These are phyloP conservation scores for Drosophila suboccidentalis DNA, from an alignment of 2,888 invertebrate genomes.

Conservation along the genomic window DNA sequence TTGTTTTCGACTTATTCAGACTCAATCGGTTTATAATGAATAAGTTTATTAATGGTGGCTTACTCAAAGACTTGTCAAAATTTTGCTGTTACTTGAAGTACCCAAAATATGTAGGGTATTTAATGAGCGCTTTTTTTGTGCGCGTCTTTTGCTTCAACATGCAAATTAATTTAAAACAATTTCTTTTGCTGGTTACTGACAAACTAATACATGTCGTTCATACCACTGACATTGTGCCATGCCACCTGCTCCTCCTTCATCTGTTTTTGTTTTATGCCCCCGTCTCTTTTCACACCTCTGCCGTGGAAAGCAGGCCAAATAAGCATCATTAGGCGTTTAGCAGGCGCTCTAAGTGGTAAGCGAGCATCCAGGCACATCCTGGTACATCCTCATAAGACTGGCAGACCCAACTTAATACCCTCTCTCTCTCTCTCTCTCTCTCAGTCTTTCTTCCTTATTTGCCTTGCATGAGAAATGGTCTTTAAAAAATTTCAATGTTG, in stretches of 20 bases:
- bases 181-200: constrained; percentile 54
- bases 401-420: constrained; percentile 13
- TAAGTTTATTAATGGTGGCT: background rate
- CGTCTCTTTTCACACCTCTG: background rate
- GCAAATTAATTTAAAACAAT: constrained; percentile 76
- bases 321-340: constrained; percentile 76
- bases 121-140: constrained; percentile 29
- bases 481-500: constrained; percentile 57
- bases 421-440: background rate
- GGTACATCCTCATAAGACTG: constrained; percentile 7
- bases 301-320: constrained; percentile 52
- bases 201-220: constrained; percentile 62
- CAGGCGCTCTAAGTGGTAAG: constrained; percentile 60
- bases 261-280: too few relatives aligned
- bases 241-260: background rate
- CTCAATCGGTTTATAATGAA: too few relatives aligned
- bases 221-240: constrained; percentile 15
- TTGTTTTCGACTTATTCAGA: too few relatives aligned
- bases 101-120: constrained; percentile 18
- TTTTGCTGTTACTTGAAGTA: background rate
- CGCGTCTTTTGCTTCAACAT: constrained; percentile 39
- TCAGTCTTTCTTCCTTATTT: background rate
- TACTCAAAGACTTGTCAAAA: background rate
- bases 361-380: constrained; percentile 32
- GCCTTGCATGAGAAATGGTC: constrained; percentile 39